These are phyloP conservation scores for Lagopus muta DNA, from an alignment of 2,113 vertebrate species.

Conservation along the genomic window DNA sequence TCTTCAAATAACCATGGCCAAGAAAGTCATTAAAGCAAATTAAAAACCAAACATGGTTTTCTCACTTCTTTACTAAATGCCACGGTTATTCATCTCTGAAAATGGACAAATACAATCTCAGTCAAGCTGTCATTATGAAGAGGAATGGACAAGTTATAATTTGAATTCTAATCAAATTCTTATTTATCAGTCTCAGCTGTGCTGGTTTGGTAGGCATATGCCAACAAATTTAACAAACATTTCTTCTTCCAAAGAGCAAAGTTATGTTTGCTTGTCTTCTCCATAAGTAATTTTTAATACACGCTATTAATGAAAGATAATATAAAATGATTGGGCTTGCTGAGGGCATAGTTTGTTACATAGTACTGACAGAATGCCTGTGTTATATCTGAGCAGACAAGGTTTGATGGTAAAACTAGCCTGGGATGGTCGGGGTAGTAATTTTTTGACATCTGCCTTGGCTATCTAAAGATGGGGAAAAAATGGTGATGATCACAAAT, in stretches of 20 bases:
- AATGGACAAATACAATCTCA: slow-evolving; percentile 54
- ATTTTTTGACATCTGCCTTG: not conserved
- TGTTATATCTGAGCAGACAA: not conserved
- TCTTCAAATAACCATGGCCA: slow-evolving; percentile 49
- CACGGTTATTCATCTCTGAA: slow-evolving; percentile 59
- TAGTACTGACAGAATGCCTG: not conserved
- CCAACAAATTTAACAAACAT: slow-evolving; percentile 19
- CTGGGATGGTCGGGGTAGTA: not conserved
- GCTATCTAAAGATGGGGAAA: not conserved
- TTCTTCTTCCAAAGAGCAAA: slow-evolving; percentile 21
- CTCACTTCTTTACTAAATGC: slow-evolving; percentile 40
- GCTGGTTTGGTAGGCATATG: slow-evolving; percentile 1
- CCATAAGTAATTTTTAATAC: slow-evolving; percentile 14
- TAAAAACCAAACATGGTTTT: slow-evolving; percentile 42
- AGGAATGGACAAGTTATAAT: slow-evolving; percentile 40
- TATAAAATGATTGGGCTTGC: not conserved
- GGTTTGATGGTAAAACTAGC: not conserved
- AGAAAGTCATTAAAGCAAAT: slow-evolving; percentile 64
- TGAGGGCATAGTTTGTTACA: not conserved
- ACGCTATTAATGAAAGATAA: not conserved
- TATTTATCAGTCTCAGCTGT: slow-evolving; percentile 47
- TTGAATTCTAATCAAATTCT: slow-evolving; percentile 54
- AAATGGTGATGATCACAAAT: not conserved
- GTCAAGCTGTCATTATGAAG: slow-evolving; percentile 56
- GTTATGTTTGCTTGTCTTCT: not conserved